Conservation (phyloP, 2,113 vertebrate genomes). For the Guaruba guarouba region DNA sequence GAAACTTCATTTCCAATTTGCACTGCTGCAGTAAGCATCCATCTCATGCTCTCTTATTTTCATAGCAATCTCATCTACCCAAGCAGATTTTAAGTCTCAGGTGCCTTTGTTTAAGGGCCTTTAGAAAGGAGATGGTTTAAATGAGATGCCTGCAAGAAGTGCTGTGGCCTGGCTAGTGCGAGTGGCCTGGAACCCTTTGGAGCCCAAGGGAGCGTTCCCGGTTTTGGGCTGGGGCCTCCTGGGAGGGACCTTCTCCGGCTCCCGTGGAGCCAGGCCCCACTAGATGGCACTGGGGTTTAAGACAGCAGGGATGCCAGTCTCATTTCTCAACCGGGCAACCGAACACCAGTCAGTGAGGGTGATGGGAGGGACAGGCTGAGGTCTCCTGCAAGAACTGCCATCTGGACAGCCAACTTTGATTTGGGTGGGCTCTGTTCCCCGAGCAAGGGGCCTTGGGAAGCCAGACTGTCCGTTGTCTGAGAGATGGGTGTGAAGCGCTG, state of each 20-base stretch:
- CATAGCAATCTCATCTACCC: not conserved
- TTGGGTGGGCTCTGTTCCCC: not conserved
- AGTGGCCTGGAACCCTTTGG: not conserved
- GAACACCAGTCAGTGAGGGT: too few relatives aligned
- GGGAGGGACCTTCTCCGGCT: not conserved
- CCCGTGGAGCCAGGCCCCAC: not conserved
- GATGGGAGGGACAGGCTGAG: fast-evolving
- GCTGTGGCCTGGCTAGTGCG: not conserved
- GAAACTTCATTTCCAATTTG: not conserved
- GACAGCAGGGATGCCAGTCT: fast-evolving
- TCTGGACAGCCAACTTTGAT: not conserved
- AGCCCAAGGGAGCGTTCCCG: fast-evolving
- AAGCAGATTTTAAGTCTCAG: not conserved
- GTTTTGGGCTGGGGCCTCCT: not conserved
- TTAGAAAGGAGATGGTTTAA: not conserved
- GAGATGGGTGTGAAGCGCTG: not conserved
- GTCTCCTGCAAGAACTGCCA: not conserved
- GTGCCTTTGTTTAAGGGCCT: not conserved
- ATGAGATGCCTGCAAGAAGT: fast-evolving
- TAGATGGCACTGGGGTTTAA: conserved; percentile 1
- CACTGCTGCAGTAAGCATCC: not conserved
- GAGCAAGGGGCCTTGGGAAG: not conserved
- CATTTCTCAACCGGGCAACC: not conserved
- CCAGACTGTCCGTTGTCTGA: not conserved
- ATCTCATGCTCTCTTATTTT: not conserved